Base-by-base conservation (phyloP, 2,888 invertebrate genomes). In the Brachynemurus nebulosus region DNA sequence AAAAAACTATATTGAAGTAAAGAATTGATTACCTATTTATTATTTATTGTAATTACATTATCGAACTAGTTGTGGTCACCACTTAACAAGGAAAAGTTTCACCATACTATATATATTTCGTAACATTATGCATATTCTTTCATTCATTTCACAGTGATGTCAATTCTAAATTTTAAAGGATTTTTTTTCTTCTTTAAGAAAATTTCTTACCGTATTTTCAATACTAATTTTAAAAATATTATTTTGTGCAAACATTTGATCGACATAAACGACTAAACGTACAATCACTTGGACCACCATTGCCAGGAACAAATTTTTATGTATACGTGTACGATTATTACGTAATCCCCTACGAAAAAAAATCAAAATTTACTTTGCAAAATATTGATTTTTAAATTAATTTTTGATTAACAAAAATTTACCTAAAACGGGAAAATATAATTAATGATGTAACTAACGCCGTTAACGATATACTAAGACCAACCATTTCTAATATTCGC, bases 401-500 rank as follows among this genome's bases (percentile, higher is more conserved):
- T n/a, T n/a, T n/a, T n/a, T n/a, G n/a, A n/a, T n/a, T 9, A 11
- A 42, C 20, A 42, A 27, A 27, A 16, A 46, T 52, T 69, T 65
- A 88, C 88, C 86, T 77, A 66, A 84, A 91, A 53, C 77, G 74
- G 52, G 76, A 78, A 63, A 91, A 92, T 52, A 93, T 88, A 41
- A 76, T 66, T 38, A 93, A 67, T 0, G 91, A 86, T 16, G 83
- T 60, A 11, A 82, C 59, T 20, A 92, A 66, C 0, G 86, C 78
- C 11, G 85, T 59, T 4, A 90, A 67, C 0, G 93, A 93, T 7
- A 85, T 59, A 44, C 78, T 79, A 34, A 90, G 74, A 2, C 93
- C 93, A 17, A 82, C 73, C 49, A 82, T 78, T 66, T 95, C 93
- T 60, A 93, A 63, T 11, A 74, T 74, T 42, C 85, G 68, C 0